Conservation (phyloP, 2,113 vertebrate genomes). For the Oceanites oceanicus region DNA sequence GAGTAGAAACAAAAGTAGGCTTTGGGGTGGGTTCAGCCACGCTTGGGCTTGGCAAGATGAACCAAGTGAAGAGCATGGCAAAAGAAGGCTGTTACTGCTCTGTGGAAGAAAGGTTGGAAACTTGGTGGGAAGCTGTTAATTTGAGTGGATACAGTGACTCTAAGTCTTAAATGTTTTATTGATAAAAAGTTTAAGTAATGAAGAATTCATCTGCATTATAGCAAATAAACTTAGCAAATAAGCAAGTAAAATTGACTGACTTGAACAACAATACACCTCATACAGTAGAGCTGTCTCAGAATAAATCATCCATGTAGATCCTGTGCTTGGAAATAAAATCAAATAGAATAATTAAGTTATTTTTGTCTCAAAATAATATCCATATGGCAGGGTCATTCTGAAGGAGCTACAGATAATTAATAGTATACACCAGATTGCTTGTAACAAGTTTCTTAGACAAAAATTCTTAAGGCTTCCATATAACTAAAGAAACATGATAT, state of each 20-base stretch:
- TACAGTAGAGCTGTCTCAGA: neutral
- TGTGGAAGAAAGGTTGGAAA: neutral
- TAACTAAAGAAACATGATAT: neutral
- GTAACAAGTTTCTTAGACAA: neutral
- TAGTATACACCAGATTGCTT: neutral
- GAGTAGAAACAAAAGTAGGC: neutral
- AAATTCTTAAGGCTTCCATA: neutral
- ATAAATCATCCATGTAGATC: neutral
- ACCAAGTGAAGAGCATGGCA: neutral
- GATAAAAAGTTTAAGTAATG: neutral
- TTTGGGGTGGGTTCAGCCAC: neutral
- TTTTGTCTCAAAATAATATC: slow-evolving; percentile 20
- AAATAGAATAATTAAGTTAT: neutral
- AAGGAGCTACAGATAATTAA: neutral
- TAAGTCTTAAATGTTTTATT: neutral
- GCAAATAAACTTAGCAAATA: neutral
- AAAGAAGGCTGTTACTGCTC: neutral
- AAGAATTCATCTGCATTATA: neutral
- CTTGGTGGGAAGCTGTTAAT: neutral
- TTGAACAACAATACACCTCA: neutral
- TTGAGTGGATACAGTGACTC: neutral
- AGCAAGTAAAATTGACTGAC: neutral
- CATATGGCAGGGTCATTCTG: neutral
- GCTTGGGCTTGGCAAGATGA: neutral
- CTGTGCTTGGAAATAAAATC: neutral